Conservation (phyloP, 2,888 invertebrate species). For the Heliconius charithonia region DNA sequence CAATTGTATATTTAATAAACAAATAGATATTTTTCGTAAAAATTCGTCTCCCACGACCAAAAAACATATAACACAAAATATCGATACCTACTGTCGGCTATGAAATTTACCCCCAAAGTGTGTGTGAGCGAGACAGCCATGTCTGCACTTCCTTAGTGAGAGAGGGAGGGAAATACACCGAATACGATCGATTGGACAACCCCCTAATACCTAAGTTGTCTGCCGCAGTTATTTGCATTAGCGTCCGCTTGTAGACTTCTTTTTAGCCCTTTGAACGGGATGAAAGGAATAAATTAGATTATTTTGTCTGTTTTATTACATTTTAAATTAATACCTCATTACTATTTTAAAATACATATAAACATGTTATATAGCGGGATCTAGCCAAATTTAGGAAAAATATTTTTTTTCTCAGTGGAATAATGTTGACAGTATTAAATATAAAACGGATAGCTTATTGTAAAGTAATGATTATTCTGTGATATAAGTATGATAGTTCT, state of each 20-base stretch:
- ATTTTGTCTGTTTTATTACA: neutral
- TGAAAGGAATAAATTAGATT: neutral
- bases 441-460: neutral
- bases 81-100: constrained; percentile 53
- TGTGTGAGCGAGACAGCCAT: constrained; percentile 57
- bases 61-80: neutral
- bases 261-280: neutral
- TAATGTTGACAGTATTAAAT: neutral
- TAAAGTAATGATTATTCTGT: neutral
- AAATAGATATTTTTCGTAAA: neutral
- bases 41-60: neutral
- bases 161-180: constrained; percentile 64
- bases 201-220: constrained; percentile 67
- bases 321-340: neutral
- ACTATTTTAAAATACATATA: neutral
- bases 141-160: constrained; percentile 51
- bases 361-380: neutral
- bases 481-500: neutral
- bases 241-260: constrained; percentile 39
- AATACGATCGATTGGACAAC: constrained; percentile 78
- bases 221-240: constrained; percentile 50
- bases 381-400: neutral
- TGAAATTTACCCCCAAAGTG: constrained; percentile 64
- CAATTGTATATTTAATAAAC: neutral
- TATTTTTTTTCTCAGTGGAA: neutral